Conservation (phyloP, 2,888 invertebrate species). For the Globia sparganii region DNA sequence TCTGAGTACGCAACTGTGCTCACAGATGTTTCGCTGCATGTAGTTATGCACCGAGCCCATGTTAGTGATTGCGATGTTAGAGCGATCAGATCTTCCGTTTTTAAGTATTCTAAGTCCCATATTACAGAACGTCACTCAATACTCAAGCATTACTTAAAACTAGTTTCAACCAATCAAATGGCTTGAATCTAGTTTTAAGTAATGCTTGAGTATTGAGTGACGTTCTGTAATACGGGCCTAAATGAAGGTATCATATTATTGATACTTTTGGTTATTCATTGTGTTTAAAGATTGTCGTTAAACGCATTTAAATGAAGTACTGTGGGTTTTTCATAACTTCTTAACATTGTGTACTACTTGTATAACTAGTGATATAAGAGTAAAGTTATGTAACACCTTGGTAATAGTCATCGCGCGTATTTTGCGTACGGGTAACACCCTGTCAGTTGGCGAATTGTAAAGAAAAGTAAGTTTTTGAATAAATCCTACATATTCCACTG, state of each 20-base stretch:
- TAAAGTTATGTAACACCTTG: background rate
- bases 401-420: no score
- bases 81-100: background rate
- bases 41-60: background rate
- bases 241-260: background rate
- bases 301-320: background rate
- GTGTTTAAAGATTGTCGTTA: background rate
- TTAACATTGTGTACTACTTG: background rate
- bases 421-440: no score
- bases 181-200: no score
- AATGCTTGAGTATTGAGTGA: no score
- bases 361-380: background rate
- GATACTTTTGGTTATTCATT: background rate
- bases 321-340: background rate
- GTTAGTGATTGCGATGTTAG: background rate
- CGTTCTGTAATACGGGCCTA: no score
- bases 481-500: background rate
- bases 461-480: background rate
- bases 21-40: background rate
- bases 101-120: no score
- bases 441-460: background rate
- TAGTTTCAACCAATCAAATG: no score
- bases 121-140: no score
- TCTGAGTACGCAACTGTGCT: no score
- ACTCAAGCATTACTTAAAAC: no score